Percentiles rank a stretch among this genome's conserved stretches.
Conservation (phyloP, 2,888 invertebrate genomes). For the Polyommatus iphigenia region DNA sequence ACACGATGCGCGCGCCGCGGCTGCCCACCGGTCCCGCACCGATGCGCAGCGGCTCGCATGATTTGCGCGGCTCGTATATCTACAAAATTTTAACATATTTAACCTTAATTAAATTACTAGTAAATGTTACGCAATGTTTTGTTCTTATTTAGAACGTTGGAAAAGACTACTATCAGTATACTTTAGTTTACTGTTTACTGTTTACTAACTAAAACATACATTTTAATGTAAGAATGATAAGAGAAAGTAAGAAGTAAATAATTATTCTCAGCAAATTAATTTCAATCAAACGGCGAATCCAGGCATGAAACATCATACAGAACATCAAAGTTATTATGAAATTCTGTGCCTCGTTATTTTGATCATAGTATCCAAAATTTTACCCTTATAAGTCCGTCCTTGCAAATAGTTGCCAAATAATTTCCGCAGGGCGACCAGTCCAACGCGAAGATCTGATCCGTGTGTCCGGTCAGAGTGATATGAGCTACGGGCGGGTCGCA, state of each 20-base stretch:
- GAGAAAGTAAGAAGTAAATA: too few relatives aligned
- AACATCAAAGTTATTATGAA: neutral
- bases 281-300: too few relatives aligned
- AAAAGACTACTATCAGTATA: too few relatives aligned
- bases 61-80: conserved; percentile 89
- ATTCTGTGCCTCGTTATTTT: neutral
- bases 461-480: conserved; percentile 85
- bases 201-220: too few relatives aligned
- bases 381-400: conserved; percentile 89
- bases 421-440: conserved; percentile 97
- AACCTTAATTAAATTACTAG: too few relatives aligned
- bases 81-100: conserved; percentile 47
- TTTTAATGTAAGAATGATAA: too few relatives aligned
- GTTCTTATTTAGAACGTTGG: too few relatives aligned
- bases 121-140: too few relatives aligned
- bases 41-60: conserved; percentile 82
- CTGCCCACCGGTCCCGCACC: conserved; percentile 94
- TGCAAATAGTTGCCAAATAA: conserved; percentile 92
- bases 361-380: conserved; percentile 38
- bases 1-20: conserved; percentile 93
- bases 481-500: conserved; percentile 54
- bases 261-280: too few relatives aligned
- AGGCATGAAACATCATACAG: too few relatives aligned
- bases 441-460: conserved; percentile 93
- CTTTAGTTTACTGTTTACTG: too few relatives aligned